Evolutionary conservation across 2,113 vertebrate genomes (phyloP), one percentile per base, ranked within the genome.

Genomic region (Heterochromis multidens): DNA sequence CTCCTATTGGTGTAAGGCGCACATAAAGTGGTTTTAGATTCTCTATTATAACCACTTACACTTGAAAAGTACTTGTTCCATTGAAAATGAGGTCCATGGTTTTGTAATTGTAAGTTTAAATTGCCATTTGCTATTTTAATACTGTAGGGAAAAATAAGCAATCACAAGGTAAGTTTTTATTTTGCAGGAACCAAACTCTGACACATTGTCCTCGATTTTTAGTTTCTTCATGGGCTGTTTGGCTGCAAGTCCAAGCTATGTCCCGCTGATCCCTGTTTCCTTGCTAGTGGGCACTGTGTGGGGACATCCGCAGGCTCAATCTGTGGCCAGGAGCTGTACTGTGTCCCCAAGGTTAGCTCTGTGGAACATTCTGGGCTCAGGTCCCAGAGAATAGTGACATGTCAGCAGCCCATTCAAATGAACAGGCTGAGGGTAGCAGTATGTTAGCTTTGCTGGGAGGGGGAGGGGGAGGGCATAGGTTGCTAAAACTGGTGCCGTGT

Each of bases 391-490:
- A 96, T 95, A 95, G 92, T 96, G 95, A 93, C 93, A 91, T 95
- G 95, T 96, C 96, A 96, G 95, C 96, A 96, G 93, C 91, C 93
- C 91, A 93, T 96, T 96, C 86, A 96, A 95, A 96, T 82, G 93
- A 96, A 95, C 93, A 93, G 95, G 95, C 95, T 96, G 95, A 96
- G 94, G 89, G 88, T 94, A 93, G 94, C 94, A 96, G 90, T 95
- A 94, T 96, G 92, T 94, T 93, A 81, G 92, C 90, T 29, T 87
- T 87, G 87, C 85, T 88, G 89, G 83, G 46, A 19, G 27, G 83
- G 27, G 25, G 88, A 49, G 16, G 14, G 65, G 58, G 87, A 49
- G 87, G 67, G 83, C 33, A 35, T 21, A n/a, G 78, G 61, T 67
- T 85, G 86, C 88, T 92, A 89, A 91, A 93, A 92, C 82, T 65